phyloP scores from a whole-genome alignment of 2,797 vertebrate species.

The Mallotus villosus region DNA sequence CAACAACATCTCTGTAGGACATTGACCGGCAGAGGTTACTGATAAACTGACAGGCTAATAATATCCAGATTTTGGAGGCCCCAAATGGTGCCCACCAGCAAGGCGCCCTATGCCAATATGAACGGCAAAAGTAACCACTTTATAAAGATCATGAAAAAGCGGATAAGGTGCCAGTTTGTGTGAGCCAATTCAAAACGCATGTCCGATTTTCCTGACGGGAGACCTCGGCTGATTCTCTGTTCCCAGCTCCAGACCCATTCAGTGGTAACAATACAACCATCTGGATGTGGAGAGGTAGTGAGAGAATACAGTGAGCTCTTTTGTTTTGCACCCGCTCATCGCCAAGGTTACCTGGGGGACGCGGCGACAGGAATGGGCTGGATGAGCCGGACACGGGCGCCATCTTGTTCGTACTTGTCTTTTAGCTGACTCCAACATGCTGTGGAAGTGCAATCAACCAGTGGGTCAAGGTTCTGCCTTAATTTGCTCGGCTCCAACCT shows the following conservation, averaged over 20 bases:
- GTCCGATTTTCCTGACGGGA: background rate
- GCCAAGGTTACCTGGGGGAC: conserved; percentile 69
- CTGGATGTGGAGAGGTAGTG: conserved; percentile 59
- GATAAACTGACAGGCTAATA: conserved; percentile 19
- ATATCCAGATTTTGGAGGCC: conserved; percentile 8
- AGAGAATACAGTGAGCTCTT: conserved; percentile 57
- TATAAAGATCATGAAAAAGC: conserved; percentile 20
- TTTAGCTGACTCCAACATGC: too few relatives aligned
- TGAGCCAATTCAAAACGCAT: background rate
- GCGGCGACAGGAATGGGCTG: conserved; percentile 50
- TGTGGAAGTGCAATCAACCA: too few relatives aligned
- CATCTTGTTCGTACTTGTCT: background rate
- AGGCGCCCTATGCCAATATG: conserved; percentile 2
- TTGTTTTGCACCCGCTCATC: conserved; percentile 68
- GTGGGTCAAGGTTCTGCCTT: too few relatives aligned
- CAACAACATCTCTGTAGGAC: conserved; percentile 46
- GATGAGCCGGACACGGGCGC: background rate
- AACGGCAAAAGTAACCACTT: too few relatives aligned
- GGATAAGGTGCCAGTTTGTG: background rate
- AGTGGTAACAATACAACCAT: conserved; percentile 64
- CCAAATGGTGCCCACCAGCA: conserved; percentile 19
- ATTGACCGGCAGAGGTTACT: conserved; percentile 33
- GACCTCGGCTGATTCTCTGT: background rate
- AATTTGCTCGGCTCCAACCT: too few relatives aligned
- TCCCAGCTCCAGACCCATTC: conserved; percentile 32